Conservation (phyloP, 1,140 invertebrate species). For the Papilio aristodemus region DNA sequence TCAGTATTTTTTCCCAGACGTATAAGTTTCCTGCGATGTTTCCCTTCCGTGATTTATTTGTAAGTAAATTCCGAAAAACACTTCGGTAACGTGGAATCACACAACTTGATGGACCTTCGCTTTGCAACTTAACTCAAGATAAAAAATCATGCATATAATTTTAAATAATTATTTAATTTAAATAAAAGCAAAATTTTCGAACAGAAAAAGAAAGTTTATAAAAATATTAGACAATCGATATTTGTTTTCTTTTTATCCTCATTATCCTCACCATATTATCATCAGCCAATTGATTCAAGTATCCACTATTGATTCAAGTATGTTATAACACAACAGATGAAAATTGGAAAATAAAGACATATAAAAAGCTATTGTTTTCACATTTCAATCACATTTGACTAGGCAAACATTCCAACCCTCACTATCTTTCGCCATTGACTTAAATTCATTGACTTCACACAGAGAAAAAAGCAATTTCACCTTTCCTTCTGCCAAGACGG, state of each 20-base stretch:
- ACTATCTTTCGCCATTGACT: conserved; percentile 67
- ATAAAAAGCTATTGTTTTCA: conserved; percentile 44
- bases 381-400: conserved; percentile 76
- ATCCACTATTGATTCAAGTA: not conserved
- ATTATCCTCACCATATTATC: not conserved
- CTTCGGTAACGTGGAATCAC: conserved; percentile 5
- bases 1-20: conserved; percentile 22
- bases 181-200: too few relatives aligned
- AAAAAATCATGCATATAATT: not conserved
- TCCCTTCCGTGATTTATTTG: conserved; percentile 29
- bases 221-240: too few relatives aligned
- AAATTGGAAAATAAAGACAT: conserved; percentile 48
- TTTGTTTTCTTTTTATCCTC: too few relatives aligned
- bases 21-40: conserved; percentile 22
- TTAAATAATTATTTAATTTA: too few relatives aligned
- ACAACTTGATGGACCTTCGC: conserved; percentile 22
- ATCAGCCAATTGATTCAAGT: not conserved
- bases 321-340: too few relatives aligned
- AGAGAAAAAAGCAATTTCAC: conserved; percentile 73
- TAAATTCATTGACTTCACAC: conserved; percentile 68
- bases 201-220: too few relatives aligned
- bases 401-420: conserved; percentile 67
- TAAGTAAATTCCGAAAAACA: conserved; percentile 28
- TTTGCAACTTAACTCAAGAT: not conserved
- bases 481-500: conserved; percentile 55